These are phyloP conservation scores for Trissolcus japonicus DNA, from an alignment of 2,888 invertebrate species.

Conservation along the genomic window DNA sequence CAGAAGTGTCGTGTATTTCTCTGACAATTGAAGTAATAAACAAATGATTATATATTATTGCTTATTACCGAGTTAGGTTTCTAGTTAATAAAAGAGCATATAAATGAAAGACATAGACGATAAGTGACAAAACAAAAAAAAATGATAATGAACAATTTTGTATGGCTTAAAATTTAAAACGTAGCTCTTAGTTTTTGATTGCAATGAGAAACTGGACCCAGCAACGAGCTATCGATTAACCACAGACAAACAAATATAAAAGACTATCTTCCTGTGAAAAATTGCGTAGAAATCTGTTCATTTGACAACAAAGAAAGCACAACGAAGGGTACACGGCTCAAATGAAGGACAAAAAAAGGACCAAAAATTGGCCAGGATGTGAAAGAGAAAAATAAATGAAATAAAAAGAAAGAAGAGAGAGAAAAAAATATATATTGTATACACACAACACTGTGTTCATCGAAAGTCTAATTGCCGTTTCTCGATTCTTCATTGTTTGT, in stretches of 20 bases:
- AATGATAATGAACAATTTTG: slow-evolving; percentile 61
- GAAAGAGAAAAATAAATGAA: slow-evolving; percentile 5
- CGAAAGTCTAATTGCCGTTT: slow-evolving; percentile 42
- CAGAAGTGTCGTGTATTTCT: slow-evolving; percentile 44
- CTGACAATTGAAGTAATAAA: slow-evolving; percentile 32
- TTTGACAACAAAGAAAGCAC: slow-evolving; percentile 45
- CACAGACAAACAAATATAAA: slow-evolving; percentile 8
- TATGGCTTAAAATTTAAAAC: slow-evolving; percentile 63
- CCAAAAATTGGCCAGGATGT: too few relatives aligned
- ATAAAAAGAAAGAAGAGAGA: slow-evolving; percentile 2
- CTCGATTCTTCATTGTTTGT: slow-evolving; percentile 49
- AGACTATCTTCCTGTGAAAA: slow-evolving; percentile 48
- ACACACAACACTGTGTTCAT: slow-evolving; percentile 46
- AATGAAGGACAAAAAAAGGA: slow-evolving; percentile 10
- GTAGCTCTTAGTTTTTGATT: slow-evolving; percentile 59
- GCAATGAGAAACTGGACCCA: slow-evolving; percentile 27
- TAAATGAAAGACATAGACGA: slow-evolving; percentile 52
- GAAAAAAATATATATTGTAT: slow-evolving; percentile 12
- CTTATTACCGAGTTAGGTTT: slow-evolving; percentile 45
- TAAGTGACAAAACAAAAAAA: slow-evolving; percentile 45
- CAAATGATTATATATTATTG: slow-evolving; percentile 27
- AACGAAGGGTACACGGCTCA: slow-evolving; percentile 45
- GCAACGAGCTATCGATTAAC: slow-evolving; percentile 23
- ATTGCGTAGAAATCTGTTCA: slow-evolving; percentile 50
- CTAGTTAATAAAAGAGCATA: slow-evolving; percentile 36